Evolutionary conservation across 1,140 invertebrate species (phyloP).

Genomic region (Sweltsa coloradensis): DNA sequence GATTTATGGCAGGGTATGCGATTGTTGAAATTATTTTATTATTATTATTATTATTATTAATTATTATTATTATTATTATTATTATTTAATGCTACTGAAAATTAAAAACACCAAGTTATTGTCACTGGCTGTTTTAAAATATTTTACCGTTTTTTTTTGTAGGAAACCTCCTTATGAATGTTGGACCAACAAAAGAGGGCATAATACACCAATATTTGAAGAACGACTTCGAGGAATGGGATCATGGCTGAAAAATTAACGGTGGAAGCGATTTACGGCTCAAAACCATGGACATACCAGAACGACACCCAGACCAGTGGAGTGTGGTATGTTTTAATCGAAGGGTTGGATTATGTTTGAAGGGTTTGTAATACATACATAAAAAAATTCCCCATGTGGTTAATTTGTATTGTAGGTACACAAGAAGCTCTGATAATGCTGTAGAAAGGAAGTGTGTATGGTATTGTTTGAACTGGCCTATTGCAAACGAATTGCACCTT

Average conservation of each 20-base stretch:
- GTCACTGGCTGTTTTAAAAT: too few species aligned
- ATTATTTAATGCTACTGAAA: too few species aligned
- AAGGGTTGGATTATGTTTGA: background rate
- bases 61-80: too few species aligned
- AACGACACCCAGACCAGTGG: slow-evolving; percentile 63
- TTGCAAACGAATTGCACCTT: slow-evolving; percentile 35
- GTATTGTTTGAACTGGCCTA: slow-evolving; percentile 55
- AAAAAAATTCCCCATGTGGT: too few species aligned
- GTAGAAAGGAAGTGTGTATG: slow-evolving; percentile 41
- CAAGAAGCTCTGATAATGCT: slow-evolving; percentile 29
- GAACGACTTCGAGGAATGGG: slow-evolving; percentile 60
- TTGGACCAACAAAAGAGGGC: slow-evolving; percentile 84
- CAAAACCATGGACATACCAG: slow-evolving; percentile 62
- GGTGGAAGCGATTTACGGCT: slow-evolving; percentile 81
- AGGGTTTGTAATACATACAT: too few species aligned
- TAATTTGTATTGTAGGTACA: slow-evolving; percentile 39
- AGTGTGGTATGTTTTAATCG: slow-evolving; percentile 44
- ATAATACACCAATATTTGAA: slow-evolving; percentile 75
- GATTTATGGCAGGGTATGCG: too few species aligned
- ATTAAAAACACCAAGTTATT: too few species aligned
- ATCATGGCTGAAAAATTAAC: slow-evolving; percentile 66
- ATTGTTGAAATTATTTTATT: too few species aligned
- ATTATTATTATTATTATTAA: too few species aligned
- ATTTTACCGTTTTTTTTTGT: too few species aligned
- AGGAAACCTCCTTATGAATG: slow-evolving; percentile 79